Base-by-base conservation (phyloP, 2,113 vertebrate species). In the Bos taurus region DNA sequence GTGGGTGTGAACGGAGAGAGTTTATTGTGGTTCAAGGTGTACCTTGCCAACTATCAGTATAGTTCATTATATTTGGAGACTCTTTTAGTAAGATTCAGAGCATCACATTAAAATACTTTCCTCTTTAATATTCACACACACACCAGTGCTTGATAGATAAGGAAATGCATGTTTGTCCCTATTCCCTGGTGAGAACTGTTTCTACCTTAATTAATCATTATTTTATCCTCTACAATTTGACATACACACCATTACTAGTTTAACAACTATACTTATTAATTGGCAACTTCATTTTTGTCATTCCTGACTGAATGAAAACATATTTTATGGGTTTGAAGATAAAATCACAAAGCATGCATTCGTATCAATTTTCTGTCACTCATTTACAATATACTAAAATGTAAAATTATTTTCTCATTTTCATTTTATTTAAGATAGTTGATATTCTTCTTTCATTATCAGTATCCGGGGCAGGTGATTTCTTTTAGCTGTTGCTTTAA, bases 401-500 rank as follows among this genome's bases (percentile, higher is more conserved):
- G 62, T 91, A 93, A 98, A 98, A 30, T 84, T 50, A 33, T 98
- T 94, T 98, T 50, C 77, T 97, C 86, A 71, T 97, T 98, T 98
- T 88, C 26, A 67, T 46, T 91, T 95, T 67, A 59, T 90, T 36
- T 82, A 97, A 90, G 52, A 92, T 3, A 82, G 43, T 92, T 94
- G 97, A 36, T 93, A 88, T 96, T 89, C 86, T 96, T 89, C 83
- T 84, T 95, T 52, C 81, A 90, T 64, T 97, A 97, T 98, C 98
- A 98, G 97, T 89, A 98, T 98, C 97, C 96, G 83, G 46, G 46
- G 43, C 60, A 93, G 86, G 86, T 91, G 56, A 96, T 94, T 96
- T 95, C 23, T 97, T 98, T 98, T 97, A 98, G 97, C 97, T 98
- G 96, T 98, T 94, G 93, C 26, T 98, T 98, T 97, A 98, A 97